Conservation (phyloP, 2,888 invertebrate species). For the Pachliopta kotzebuea region DNA sequence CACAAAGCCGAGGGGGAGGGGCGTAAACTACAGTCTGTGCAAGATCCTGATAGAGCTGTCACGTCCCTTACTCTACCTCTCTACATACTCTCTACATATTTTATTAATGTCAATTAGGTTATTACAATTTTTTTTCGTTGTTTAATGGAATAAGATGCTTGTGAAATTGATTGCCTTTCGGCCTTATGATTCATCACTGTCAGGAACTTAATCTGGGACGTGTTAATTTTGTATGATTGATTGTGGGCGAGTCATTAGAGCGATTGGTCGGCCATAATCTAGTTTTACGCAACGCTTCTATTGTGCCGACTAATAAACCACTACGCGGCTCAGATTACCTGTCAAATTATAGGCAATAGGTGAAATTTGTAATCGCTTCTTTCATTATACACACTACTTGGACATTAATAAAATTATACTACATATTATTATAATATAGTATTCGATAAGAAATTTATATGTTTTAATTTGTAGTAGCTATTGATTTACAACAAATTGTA, state of each 20-base stretch:
- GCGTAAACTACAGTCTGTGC: conserved; percentile 60
- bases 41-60: conserved; percentile 79
- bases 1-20: conserved; percentile 50
- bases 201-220: conserved; percentile 73
- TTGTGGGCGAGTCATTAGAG: conserved; percentile 69
- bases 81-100: conserved; percentile 78
- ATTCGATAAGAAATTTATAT: background rate
- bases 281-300: conserved; percentile 68
- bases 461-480: background rate
- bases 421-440: background rate
- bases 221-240: conserved; percentile 79
- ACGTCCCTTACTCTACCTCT: conserved; percentile 74
- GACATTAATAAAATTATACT: background rate
- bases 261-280: conserved; percentile 60
- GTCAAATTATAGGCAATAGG: conserved; percentile 52
- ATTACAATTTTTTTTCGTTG: conserved; percentile 68
- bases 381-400: conserved; percentile 15
- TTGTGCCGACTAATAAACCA: conserved; percentile 50
- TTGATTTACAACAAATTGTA: background rate
- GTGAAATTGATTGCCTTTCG: conserved; percentile 79
- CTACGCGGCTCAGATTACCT: conserved; percentile 52
- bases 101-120: conserved; percentile 81
- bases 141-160: conserved; percentile 79
- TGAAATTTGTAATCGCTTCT: conserved; percentile 40
- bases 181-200: conserved; percentile 80